Base-by-base conservation (phyloP, 2,113 vertebrate genomes). In the Alces alces region DNA sequence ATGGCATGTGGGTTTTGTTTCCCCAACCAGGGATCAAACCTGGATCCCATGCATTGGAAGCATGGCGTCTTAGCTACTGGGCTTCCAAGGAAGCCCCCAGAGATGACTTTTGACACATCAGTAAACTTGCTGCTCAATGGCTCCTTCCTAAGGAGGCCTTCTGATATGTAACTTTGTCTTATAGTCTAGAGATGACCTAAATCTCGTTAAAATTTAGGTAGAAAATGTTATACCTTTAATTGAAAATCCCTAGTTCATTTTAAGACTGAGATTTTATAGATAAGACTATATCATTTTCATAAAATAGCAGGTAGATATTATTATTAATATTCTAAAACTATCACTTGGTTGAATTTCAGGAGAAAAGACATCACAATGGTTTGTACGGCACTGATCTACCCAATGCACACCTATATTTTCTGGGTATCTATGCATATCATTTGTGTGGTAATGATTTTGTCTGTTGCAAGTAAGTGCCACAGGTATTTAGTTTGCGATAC, bases 401-500 rank as follows among this genome's bases (percentile, higher is more conserved):
- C 2, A 14, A 64, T 0, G 1, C 27, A 43, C 10, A 54, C 7
- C n/a, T n/a, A 76, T 28, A 93, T 93, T 92, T 54, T 84, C n/a
- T 39, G 58, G 45, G 54, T 89, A 86, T 95, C 23, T 73, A 36
- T 89, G 64, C 79, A 83, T 87, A 82, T 43, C 23, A 73, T 47
- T 96, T 95, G 84, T 54, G n/a, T 78, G 3, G 54, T 88, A 97
- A 95, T 91, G 23, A 64, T 80, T 21, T 6, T 45, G 85, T 70
- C 95, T 70, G 39, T 85, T 28, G 73, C 23, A 92, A 86, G 33
- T 10, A 84, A 96, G 52, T 45, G 58, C 96, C 86, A 97, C 97
- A 98, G 97, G 97, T 98, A 97, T 97, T 98, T 95, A 91, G 73
- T 97, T 95, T 85, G 95, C 3, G 0, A 93, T 94, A 95, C 95